Evolutionary conservation across 2,113 vertebrate genomes (phyloP), one percentile per base, ranked within the genome.

Genomic region (Prionailurus viverrinus): DNA sequence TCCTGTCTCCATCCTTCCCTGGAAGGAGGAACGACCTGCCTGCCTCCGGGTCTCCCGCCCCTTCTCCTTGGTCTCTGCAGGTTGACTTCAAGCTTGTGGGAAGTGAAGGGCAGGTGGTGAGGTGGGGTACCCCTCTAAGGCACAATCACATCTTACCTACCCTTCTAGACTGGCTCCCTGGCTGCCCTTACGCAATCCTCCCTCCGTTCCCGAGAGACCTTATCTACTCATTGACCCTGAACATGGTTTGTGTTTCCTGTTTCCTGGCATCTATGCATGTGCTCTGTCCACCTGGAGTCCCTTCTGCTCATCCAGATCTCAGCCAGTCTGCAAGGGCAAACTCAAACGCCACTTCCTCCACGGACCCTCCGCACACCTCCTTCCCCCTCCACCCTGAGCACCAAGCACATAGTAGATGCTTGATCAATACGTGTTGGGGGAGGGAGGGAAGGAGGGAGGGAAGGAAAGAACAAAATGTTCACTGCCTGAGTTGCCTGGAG

Each of bases 111-210:
- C 48, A 39, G 29, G 27, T 4, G 39, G 66, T 1, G 0, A 74
- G n/a, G 25, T 5, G 12, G 73, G 29, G 29, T 31, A n/a, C 15
- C 78, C 78, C 66, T 65, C 2, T n/a, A 25, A 39, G 25, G 36
- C 31, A 23, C 12, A 5, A 19, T 53, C 2, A 3, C 33, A 36
- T 69, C 36, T 65, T 12, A 33, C n/a, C 23, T 53, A 16, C 53
- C 36, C 2, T 0, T 31, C n/a, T 36, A 19, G 65, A 39, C 3
- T 12, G 25, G n/a, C 45, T 31, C 78, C 29, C 12, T 3, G 0
- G 3, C 29, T 25, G 58, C 58, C 23, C 25, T 5, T 65, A 86
- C 66, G 48, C 15, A 76, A 0, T 29, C 48, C 13, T 71, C 66
- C 86, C 33, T 81, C 7, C 3, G 31, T 36, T 48, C 14, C 45